These are phyloP conservation scores for Grantiella picta DNA, from an alignment of 2,113 vertebrate genomes.

Conservation along the genomic window DNA sequence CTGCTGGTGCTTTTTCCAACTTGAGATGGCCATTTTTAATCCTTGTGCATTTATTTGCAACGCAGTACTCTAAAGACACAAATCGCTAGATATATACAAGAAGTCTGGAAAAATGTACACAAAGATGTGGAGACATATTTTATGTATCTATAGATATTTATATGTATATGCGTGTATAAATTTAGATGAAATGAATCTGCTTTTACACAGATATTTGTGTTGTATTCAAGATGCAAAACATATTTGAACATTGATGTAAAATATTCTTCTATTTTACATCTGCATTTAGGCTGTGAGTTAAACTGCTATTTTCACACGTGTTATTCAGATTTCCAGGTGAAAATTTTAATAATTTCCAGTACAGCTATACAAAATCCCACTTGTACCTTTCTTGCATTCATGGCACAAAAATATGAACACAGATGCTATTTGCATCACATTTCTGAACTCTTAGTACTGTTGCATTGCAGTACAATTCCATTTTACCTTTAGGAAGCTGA, in stretches of 20 bases:
- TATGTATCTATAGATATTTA: neutral
- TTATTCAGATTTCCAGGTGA: neutral
- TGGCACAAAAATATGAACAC: neutral
- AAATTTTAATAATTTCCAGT: neutral
- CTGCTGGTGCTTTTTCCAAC: neutral
- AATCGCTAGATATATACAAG: neutral
- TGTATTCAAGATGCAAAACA: neutral
- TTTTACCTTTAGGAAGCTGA: neutral
- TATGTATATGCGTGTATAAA: neutral
- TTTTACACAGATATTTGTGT: neutral
- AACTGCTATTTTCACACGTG: neutral
- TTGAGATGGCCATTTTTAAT: neutral
- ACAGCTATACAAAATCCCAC: neutral
- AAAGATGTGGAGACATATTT: neutral
- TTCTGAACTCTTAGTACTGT: neutral
- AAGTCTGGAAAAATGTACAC: neutral
- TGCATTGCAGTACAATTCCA: neutral
- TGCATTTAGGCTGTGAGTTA: neutral
- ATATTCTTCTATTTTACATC: neutral
- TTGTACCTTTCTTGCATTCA: neutral
- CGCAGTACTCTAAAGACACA: neutral
- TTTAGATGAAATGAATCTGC: neutral
- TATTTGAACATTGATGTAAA: neutral
- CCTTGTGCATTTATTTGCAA: neutral
- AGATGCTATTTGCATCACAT: neutral